Conservation (phyloP, 2,113 vertebrate species). For the Neomonachus schauinslandi region DNA sequence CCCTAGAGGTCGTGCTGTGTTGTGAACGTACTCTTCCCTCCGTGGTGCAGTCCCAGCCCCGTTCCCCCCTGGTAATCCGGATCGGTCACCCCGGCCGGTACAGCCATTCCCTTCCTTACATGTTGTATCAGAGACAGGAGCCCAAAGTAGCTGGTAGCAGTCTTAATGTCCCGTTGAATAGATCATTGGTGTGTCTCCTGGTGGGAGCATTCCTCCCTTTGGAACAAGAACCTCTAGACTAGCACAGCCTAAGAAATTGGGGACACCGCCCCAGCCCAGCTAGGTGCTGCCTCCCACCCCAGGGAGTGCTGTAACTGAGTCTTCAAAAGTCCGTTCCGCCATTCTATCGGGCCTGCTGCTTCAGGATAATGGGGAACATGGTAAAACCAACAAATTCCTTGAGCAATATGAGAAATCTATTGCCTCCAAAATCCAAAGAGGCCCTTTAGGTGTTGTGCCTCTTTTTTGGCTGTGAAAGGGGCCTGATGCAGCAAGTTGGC, state of each 20-base stretch:
- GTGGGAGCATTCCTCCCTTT: background rate
- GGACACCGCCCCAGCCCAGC: background rate
- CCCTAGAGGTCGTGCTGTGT: background rate
- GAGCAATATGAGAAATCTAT: background rate
- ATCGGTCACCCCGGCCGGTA: background rate
- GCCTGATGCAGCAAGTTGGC: background rate
- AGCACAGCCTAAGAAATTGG: background rate
- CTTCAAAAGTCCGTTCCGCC: background rate
- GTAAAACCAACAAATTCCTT: background rate
- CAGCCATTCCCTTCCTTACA: background rate
- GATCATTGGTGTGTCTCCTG: background rate
- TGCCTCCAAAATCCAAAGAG: background rate
- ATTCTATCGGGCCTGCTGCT: background rate
- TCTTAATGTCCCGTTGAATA: background rate
- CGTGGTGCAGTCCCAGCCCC: background rate
- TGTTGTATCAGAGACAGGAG: background rate
- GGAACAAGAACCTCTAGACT: background rate
- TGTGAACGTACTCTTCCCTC: background rate
- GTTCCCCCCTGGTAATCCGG: background rate
- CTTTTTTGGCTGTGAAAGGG: background rate
- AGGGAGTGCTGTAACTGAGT: background rate
- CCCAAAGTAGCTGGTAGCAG: no score
- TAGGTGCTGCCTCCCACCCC: no score
- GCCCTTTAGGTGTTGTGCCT: background rate
- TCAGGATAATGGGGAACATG: background rate